Conservation (phyloP, 2,888 invertebrate species). For the Gisinianus flammeolus region DNA sequence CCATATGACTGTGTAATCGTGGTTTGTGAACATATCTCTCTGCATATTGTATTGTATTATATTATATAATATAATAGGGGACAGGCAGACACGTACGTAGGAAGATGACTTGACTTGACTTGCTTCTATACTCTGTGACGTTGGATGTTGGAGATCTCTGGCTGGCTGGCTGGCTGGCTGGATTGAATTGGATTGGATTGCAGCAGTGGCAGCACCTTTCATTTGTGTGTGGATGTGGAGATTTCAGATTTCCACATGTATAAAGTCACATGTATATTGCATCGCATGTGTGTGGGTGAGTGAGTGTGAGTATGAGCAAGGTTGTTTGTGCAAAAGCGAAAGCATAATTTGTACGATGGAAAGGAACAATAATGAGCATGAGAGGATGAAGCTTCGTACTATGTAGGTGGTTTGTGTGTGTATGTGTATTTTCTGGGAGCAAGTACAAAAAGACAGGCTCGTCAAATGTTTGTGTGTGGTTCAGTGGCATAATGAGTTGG, state of each 20-base stretch:
- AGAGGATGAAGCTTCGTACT: constrained; percentile 1
- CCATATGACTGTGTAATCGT: neutral
- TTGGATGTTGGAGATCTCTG: neutral
- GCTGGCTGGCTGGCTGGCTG: neutral
- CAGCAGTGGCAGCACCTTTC: too few relatives aligned
- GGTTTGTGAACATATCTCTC: neutral
- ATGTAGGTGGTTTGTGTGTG: neutral
- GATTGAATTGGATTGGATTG: neutral
- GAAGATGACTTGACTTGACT: neutral
- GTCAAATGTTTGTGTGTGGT: constrained; percentile 39
- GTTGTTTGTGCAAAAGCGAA: neutral
- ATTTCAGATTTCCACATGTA: neutral
- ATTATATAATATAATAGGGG: neutral
- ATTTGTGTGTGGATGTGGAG: neutral
- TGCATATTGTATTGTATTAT: too few relatives aligned
- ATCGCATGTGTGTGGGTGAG: neutral
- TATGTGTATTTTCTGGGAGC: neutral
- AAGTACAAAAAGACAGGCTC: constrained; percentile 40
- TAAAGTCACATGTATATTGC: too few relatives aligned
- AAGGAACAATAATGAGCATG: constrained; percentile 31
- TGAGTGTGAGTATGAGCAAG: neutral
- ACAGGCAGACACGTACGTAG: neutral
- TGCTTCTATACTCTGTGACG: neutral
- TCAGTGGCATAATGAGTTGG: constrained; percentile 31
- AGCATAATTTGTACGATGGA: constrained; percentile 37